Percentiles rank a stretch among this genome's conserved stretches.
These are phyloP conservation scores for Hycleus cichorii DNA, from an alignment of 1,140 invertebrate species.

Conservation along the genomic window DNA sequence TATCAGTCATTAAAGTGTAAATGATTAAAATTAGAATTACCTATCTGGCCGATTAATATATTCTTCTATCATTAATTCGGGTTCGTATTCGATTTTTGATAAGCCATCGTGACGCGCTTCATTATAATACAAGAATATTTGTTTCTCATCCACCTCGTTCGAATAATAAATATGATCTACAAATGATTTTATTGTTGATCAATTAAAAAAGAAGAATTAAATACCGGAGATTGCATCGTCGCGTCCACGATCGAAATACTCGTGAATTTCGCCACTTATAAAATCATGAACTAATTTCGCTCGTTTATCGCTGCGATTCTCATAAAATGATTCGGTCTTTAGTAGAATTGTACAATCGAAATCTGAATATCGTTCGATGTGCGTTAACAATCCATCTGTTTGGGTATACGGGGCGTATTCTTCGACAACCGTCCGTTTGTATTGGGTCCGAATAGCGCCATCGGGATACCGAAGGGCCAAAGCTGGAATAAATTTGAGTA, in stretches of 20 bases:
- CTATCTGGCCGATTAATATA: slow-evolving; percentile 50
- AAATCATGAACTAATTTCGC: slow-evolving; percentile 52
- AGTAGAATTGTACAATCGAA: slow-evolving; percentile 54
- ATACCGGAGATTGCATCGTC: slow-evolving; percentile 60
- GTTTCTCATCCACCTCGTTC: slow-evolving; percentile 9
- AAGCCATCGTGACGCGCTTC: slow-evolving; percentile 61
- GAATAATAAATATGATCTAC: slow-evolving; percentile 54
- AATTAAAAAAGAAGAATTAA: neutral
- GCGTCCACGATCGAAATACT: slow-evolving; percentile 62
- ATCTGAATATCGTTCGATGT: slow-evolving; percentile 62
- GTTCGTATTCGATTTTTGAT: slow-evolving; percentile 51
- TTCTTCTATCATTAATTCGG: slow-evolving; percentile 51
- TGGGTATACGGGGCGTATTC: slow-evolving; percentile 69
- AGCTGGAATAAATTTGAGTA: slow-evolving; percentile 43
- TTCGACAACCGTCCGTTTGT: slow-evolving; percentile 68
- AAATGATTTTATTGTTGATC: slow-evolving; percentile 10
- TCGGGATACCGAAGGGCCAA: slow-evolving; percentile 67
- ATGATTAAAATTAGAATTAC: neutral
- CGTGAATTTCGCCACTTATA: slow-evolving; percentile 48
- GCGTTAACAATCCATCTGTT: slow-evolving; percentile 60
- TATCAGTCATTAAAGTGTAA: too few relatives aligned
- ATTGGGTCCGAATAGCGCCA: slow-evolving; percentile 61
- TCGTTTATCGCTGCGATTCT: slow-evolving; percentile 62
- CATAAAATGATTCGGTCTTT: slow-evolving; percentile 57
- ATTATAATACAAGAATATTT: slow-evolving; percentile 61